Conservation (phyloP, 2,797 vertebrate species). For the Hirundo rustica region DNA sequence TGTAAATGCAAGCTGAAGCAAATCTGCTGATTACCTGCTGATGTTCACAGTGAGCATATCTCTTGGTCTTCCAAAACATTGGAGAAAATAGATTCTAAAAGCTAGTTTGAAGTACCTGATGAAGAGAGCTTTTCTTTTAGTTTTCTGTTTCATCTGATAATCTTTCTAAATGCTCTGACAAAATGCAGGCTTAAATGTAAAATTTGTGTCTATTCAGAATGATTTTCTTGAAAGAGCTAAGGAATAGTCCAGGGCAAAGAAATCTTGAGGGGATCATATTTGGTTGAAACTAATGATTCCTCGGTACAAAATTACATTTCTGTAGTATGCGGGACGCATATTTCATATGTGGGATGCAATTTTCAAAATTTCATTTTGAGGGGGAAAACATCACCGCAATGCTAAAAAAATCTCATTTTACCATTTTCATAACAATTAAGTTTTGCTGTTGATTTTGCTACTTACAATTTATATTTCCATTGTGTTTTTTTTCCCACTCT, state of each 20-base stretch:
- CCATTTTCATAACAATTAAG: neutral
- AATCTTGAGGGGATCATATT: neutral
- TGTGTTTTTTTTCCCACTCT: neutral
- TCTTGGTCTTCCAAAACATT: neutral
- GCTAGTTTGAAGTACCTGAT: neutral
- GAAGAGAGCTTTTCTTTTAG: neutral
- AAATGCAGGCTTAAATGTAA: neutral
- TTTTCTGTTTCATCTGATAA: neutral
- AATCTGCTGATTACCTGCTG: neutral
- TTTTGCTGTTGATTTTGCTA: neutral
- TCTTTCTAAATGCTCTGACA: neutral
- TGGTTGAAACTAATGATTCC: neutral
- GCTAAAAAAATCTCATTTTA: neutral
- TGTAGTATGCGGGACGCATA: neutral
- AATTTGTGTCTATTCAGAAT: neutral
- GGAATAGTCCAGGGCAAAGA: neutral
- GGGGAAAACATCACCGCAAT: accelerated
- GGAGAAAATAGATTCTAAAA: neutral
- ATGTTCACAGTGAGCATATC: neutral
- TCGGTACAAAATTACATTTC: neutral
- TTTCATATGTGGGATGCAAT: neutral
- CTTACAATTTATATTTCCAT: neutral
- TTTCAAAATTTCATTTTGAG: neutral
- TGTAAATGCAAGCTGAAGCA: neutral
- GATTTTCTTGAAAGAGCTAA: neutral